These are phyloP conservation scores for Panulirus ornatus DNA, from an alignment of 1,140 invertebrate species.

Conservation along the genomic window DNA sequence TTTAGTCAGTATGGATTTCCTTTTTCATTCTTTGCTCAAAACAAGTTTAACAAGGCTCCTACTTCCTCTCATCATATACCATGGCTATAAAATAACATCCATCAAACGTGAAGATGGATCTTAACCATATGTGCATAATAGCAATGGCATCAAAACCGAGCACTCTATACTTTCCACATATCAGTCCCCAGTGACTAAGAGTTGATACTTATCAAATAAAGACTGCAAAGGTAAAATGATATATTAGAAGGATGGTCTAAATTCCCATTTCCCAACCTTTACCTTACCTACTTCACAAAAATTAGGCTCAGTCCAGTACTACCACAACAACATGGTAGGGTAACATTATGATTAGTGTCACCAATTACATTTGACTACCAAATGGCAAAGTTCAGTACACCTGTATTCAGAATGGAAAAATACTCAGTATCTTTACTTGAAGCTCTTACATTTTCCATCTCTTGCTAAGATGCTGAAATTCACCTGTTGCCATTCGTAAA, in stretches of 20 bases:
- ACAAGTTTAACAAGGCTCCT: neutral
- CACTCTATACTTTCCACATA: neutral
- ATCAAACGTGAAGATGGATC: neutral
- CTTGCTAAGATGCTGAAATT: neutral
- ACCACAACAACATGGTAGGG: neutral
- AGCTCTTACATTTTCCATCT: neutral
- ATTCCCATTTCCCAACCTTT: neutral
- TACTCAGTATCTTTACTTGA: neutral
- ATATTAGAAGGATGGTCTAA: neutral
- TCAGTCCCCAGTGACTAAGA: neutral
- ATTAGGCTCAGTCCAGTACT: neutral
- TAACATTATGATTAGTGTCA: neutral
- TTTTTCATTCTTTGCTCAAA: neutral
- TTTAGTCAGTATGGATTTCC: no score
- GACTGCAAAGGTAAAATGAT: neutral
- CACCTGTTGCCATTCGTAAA: neutral
- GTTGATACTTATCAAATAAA: neutral
- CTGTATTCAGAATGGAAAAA: conserved; percentile 17
- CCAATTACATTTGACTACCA: neutral
- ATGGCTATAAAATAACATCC: neutral
- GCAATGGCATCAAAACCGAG: neutral
- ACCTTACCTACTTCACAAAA: neutral
- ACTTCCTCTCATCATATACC: neutral
- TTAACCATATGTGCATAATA: neutral
- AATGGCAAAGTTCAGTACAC: neutral